Base-by-base conservation (phyloP, 2,888 invertebrate species). In the Coecobrya sp. region DNA sequence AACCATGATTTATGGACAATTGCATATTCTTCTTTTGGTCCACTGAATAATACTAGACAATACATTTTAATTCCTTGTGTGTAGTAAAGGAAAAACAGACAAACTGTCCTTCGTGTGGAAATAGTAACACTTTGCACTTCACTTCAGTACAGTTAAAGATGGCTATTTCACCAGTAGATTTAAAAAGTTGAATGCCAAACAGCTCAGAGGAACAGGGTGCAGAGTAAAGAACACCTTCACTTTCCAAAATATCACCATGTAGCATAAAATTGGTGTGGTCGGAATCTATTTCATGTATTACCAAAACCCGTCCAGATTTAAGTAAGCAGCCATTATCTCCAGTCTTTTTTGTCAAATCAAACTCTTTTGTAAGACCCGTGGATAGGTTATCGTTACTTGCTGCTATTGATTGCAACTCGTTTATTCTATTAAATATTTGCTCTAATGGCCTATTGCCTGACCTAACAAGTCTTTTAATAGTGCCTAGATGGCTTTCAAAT, bases 391-490 rank as follows among this genome's bases (percentile, higher is more conserved):
- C n/a, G 5, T 1, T 25, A 3, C 19, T 16, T 16, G 5, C 27
- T 0, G 11, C 0, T 3, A 10, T 0, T 8, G 2, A 3, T 2
- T 68, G 68, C 13, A 13, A 16, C 68, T 86, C 85, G 1, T 0
- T 13, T 5, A 86, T 45, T 22, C 85, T 42, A n/a, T 86, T 86
- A 13, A 68, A 27, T 49, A 68, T 22, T 68, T 86, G 85, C 27
- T 86, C 49, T 0, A 86, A 19, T 16, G 68, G 85, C 22, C 49
- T 11, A 19, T 84, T 62, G 1, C 84, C 84, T 7, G 84, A 59
- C 36, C 62, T 27, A 4, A 84, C 0, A 19, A 36, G 30, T 19
- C 10, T 19, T 62, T 84, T 84, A 7, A 84, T 8, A 16, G 19
- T 16, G 10, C 84, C 84, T 10, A 84, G 13, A 22, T 49, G 27